A percentile compares a stretch with the other conserved stretches of the same genome.
Evolutionary conservation across 2,888 invertebrate species (phyloP).

Genomic region (Megastigmus dorsalis): DNA sequence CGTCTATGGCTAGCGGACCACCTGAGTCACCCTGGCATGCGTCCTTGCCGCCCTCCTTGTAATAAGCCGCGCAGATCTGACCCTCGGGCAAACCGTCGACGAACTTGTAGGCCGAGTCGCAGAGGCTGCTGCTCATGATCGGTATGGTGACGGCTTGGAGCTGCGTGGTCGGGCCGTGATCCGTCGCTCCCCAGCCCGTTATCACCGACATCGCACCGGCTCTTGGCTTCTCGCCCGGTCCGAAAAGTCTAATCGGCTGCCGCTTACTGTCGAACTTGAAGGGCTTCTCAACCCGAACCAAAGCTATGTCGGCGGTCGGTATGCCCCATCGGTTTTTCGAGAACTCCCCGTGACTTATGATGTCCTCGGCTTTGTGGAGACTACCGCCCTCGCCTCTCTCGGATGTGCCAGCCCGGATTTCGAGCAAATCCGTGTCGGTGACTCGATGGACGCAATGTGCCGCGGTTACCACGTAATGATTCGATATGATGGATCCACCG

Average conservation of each 20-base stretch:
- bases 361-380: constrained; percentile 72
- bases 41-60: constrained; percentile 76
- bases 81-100: constrained; percentile 73
- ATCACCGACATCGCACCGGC: constrained; percentile 57
- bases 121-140: constrained; percentile 75
- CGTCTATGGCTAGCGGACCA: constrained; percentile 61
- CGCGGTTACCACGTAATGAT: constrained; percentile 76
- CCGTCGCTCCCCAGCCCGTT: constrained; percentile 59
- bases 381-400: constrained; percentile 75
- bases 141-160: constrained; percentile 75
- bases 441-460: constrained; percentile 78
- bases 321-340: constrained; percentile 67
- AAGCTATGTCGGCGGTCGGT: constrained; percentile 75
- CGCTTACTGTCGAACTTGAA: constrained; percentile 75
- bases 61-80: constrained; percentile 77
- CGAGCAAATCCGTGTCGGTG: too few relatives aligned
- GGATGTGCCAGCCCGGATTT: constrained; percentile 75
- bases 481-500: constrained; percentile 77
- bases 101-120: constrained; percentile 66
- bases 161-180: constrained; percentile 49
- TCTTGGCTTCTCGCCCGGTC: constrained; percentile 61
- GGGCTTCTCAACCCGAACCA: constrained; percentile 75
- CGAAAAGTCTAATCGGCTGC: constrained; percentile 74
- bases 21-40: constrained; percentile 75
- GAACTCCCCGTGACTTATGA: constrained; percentile 77